Evolutionary conservation across 1,140 invertebrate genomes (phyloP).

Genomic region (Cylas formicarius): DNA sequence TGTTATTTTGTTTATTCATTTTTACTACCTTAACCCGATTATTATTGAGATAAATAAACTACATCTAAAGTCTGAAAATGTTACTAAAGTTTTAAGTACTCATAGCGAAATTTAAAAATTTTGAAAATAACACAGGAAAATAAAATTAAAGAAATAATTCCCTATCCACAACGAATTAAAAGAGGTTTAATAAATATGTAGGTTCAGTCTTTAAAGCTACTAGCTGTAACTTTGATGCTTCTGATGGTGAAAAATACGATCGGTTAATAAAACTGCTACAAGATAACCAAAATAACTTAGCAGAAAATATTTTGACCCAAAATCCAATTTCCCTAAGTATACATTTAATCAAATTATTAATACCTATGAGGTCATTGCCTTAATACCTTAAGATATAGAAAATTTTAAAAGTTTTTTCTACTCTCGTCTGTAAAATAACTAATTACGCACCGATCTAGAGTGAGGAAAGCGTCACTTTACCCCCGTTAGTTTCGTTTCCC

Average conservation of each 20-base stretch:
- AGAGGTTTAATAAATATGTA: conserved; percentile 31
- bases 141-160: conserved; percentile 25
- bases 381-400: conserved; percentile 7
- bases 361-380: conserved; percentile 4
- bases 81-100: too few relatives aligned
- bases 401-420: not conserved
- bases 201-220: conserved; percentile 30
- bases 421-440: too few relatives aligned
- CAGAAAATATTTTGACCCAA: not conserved
- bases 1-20: too few relatives aligned
- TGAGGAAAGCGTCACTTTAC: too few relatives aligned
- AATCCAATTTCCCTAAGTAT: not conserved
- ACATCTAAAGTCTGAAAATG: too few relatives aligned
- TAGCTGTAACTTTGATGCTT: conserved; percentile 31
- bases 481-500: too few relatives aligned
- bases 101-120: too few relatives aligned
- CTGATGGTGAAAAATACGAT: conserved; percentile 28
- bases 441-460: too few relatives aligned
- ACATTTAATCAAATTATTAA: conserved; percentile 6
- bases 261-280: conserved; percentile 25
- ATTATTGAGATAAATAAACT: too few relatives aligned
- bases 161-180: conserved; percentile 24
- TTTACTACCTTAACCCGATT: too few relatives aligned
- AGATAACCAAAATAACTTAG: conserved; percentile 12
- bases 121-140: conserved; percentile 15